These are phyloP conservation scores for Oryzias curvinotus DNA, from an alignment of 2,113 vertebrate genomes.

Conservation along the genomic window DNA sequence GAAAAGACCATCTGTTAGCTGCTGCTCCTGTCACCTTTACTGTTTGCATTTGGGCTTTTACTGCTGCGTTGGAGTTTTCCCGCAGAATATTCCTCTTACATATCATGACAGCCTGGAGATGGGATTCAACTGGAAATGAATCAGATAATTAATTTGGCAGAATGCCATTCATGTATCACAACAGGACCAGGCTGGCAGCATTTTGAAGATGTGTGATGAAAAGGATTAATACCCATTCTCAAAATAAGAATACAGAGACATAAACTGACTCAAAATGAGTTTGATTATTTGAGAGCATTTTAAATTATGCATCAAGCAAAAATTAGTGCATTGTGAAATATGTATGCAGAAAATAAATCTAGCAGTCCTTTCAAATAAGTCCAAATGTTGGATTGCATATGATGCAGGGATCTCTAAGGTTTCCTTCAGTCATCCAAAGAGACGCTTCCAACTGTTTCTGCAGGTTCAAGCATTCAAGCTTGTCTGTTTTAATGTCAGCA, in stretches of 20 bases:
- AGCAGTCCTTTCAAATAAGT: too few relatives aligned
- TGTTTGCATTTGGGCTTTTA: conserved; percentile 27
- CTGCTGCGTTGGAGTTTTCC: conserved; percentile 37
- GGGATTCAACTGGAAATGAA: conserved; percentile 9
- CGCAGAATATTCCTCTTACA: conserved; percentile 9
- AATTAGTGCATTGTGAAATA: not conserved
- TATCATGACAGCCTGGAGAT: conserved; percentile 10
- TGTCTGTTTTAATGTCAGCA: not conserved
- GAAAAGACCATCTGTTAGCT: conserved; percentile 55
- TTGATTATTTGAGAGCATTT: not conserved
- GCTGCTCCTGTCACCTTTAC: conserved; percentile 25
- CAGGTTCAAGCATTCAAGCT: not conserved
- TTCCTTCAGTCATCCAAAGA: too few relatives aligned
- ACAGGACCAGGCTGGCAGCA: not conserved
- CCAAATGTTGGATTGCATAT: too few relatives aligned
- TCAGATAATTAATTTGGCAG: conserved; percentile 27
- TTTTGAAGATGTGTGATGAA: conserved; percentile 5
- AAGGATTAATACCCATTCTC: not conserved
- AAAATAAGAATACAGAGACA: not conserved
- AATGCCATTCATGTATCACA: not conserved
- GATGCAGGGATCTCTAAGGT: too few relatives aligned
- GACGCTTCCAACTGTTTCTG: not conserved
- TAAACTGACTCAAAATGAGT: not conserved
- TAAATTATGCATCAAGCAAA: not conserved
- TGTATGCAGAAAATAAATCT: too few relatives aligned